Percentiles rank a stretch among this genome's conserved stretches.
Conservation (phyloP, 1,140 invertebrate genomes). For the Heliconius hewitsoni region DNA sequence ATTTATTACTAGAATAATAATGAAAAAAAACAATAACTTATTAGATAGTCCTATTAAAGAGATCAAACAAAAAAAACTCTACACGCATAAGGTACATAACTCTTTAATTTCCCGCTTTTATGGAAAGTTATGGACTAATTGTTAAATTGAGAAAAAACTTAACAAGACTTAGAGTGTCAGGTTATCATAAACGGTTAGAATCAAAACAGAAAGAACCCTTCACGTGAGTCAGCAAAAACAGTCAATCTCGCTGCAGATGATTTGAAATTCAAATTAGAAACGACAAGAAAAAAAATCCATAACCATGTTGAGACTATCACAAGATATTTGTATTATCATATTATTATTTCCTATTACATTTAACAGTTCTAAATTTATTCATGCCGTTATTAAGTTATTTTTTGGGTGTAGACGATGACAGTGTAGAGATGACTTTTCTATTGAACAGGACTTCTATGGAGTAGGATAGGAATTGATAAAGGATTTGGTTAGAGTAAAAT, state of each 20-base stretch:
- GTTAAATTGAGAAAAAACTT: background rate
- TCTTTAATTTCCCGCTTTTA: background rate
- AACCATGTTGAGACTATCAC: slow-evolving; percentile 40
- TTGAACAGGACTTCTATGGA: too few relatives aligned
- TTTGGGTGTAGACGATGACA: slow-evolving; percentile 5
- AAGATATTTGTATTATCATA: slow-evolving; percentile 38
- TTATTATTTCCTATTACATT: slow-evolving; percentile 34
- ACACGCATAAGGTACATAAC: background rate
- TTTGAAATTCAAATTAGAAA: slow-evolving; percentile 60
- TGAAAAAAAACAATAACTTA: too few relatives aligned
- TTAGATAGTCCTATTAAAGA: too few relatives aligned
- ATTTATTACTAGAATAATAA: too few relatives aligned
- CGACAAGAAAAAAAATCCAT: slow-evolving; percentile 41
- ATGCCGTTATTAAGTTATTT: background rate
- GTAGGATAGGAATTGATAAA: too few relatives aligned
- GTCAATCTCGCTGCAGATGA: slow-evolving; percentile 44
- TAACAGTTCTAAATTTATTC: slow-evolving; percentile 17
- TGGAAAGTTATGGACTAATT: background rate
- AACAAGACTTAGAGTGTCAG: slow-evolving; percentile 13
- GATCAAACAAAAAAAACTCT: too few relatives aligned
- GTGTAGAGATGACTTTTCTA: background rate
- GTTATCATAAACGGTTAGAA: slow-evolving; percentile 20
- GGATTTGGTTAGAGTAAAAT: too few relatives aligned
- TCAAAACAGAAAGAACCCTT: slow-evolving; percentile 22
- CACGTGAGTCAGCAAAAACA: slow-evolving; percentile 52